phyloP scores from a whole-genome alignment of 2,888 invertebrate genomes.

The Tenthredo scrophulariae region DNA sequence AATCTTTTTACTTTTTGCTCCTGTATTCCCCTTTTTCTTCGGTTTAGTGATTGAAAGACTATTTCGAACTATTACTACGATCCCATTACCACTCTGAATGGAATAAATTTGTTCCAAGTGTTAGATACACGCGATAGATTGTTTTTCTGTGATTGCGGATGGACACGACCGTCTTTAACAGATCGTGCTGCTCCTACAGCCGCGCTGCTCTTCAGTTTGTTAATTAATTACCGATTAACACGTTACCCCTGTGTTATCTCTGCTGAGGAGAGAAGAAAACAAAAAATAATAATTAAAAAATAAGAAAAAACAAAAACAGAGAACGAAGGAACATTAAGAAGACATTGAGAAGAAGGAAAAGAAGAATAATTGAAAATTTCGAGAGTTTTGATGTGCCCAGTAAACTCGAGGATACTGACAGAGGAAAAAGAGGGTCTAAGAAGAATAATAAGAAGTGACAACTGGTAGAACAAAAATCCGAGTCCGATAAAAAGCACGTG shows the following conservation, averaged over 20 bases:
- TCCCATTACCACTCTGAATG: not conserved
- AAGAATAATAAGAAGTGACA: not conserved
- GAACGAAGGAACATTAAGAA: not conserved
- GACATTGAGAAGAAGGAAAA: not conserved
- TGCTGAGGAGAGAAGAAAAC: too few species aligned
- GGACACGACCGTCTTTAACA: slow-evolving; percentile 17
- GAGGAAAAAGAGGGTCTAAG: not conserved
- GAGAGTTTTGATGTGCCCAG: not conserved
- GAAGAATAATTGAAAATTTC: not conserved
- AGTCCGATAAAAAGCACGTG: slow-evolving; percentile 13
- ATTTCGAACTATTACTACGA: not conserved
- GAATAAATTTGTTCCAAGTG: slow-evolving; percentile 46
- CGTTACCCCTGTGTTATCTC: slow-evolving; percentile 10
- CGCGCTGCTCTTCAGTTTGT: slow-evolving; percentile 2
- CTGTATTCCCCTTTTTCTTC: not conserved
- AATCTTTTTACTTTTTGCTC: not conserved
- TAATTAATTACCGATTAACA: slow-evolving; percentile 37
- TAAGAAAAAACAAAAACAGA: not conserved
- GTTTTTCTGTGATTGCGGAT: slow-evolving; percentile 30
- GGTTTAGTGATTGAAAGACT: not conserved
- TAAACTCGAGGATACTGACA: not conserved
- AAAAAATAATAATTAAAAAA: not conserved
- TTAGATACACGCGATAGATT: slow-evolving; percentile 25
- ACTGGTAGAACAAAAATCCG: not conserved
- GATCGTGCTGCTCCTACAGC: not conserved